Evolutionary conservation across 1,140 invertebrate species (phyloP).

Genomic region (Pristionchus pacificus): DNA sequence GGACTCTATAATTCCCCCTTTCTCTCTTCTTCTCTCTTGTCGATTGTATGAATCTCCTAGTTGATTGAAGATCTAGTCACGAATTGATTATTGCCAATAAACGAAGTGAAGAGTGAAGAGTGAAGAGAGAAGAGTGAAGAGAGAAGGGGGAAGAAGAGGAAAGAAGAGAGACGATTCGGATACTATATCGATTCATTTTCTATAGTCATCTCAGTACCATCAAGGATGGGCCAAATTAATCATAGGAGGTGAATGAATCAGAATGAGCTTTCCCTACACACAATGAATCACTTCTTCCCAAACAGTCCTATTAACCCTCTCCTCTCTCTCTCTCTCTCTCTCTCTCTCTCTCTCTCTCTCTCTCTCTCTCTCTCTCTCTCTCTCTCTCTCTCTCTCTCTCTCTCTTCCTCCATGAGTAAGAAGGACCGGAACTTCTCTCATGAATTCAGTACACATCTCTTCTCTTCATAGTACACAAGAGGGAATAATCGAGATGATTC

Average conservation of each 20-base stretch:
- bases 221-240: no score
- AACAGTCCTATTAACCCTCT: constrained; percentile 11
- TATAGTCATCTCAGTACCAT: no score
- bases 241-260: no score
- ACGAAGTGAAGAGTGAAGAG: not conserved
- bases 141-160: no score
- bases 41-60: no score
- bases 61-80: no score
- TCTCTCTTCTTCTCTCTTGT: constrained; percentile 12
- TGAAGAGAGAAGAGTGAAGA: not conserved
- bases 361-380: constrained; percentile 6
- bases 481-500: constrained; percentile 2
- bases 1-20: not conserved
- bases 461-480: no score
- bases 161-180: no score
- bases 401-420: not conserved
- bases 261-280: not conserved
- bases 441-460: no score
- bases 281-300: not conserved
- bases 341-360: constrained; percentile 1
- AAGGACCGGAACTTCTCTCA: no score
- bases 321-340: constrained; percentile 10
- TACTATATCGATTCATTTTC: no score
- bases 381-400: not conserved
- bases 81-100: not conserved